A percentile compares a stretch with the other conserved stretches of the same genome.
phyloP scores from a whole-genome alignment of 1,140 invertebrate genomes.

The Ylistrum balloti region DNA sequence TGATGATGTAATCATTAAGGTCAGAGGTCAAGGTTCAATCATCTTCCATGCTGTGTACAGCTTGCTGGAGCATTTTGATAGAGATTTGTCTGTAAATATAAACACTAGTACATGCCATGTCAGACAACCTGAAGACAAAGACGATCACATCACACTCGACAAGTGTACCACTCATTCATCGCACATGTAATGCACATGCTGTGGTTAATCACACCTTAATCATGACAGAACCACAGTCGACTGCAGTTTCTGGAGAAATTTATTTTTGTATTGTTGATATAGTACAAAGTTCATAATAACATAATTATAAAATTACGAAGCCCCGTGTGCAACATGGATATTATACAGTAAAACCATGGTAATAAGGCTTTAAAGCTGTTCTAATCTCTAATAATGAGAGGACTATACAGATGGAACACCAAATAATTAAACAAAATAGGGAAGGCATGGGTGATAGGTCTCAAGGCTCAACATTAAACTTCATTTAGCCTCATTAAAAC shows the following conservation, averaged over 20 bases:
- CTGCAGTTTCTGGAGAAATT: neutral
- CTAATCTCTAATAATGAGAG: neutral
- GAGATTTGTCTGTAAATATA: neutral
- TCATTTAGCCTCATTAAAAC: neutral
- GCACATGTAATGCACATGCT: conserved; percentile 12
- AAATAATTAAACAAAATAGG: neutral
- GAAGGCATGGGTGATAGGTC: neutral
- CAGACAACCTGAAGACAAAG: neutral
- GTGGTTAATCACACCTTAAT: neutral
- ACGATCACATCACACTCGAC: neutral
- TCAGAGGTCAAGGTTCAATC: neutral
- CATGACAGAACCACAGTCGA: neutral
- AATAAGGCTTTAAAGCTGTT: neutral
- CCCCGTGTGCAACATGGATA: neutral
- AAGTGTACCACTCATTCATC: neutral
- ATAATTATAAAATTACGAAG: neutral
- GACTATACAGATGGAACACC: neutral
- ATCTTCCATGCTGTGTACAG: neutral
- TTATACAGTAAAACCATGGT: neutral
- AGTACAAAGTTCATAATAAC: neutral
- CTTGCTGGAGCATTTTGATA: neutral
- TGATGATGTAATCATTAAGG: neutral
- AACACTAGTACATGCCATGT: neutral
- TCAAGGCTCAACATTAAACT: conserved; percentile 12
- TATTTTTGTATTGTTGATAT: neutral